Base-by-base conservation (phyloP, 2,797 vertebrate species). In the Prunella strophiata region DNA sequence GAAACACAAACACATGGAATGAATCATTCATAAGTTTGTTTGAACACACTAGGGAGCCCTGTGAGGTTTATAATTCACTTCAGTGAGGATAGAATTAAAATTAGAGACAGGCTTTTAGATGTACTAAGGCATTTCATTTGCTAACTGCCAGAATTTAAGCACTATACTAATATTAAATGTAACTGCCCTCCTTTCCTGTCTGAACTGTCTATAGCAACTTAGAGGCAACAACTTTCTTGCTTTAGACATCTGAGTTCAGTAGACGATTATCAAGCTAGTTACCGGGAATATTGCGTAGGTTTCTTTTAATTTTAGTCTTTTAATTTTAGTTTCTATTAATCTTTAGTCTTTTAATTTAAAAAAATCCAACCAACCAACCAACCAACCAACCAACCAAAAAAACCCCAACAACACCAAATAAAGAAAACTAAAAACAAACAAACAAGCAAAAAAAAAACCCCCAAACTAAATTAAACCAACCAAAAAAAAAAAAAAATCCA, bases 11-110 rank as follows among this genome's bases (percentile, higher is more conserved):
- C 30, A 66, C 55, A 61, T 4, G 51, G 40, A 83, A 74, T 82
- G 67, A 86, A 92, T 89, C 20, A 85, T 78, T 76, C n/a, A 34
- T 91, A 77, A 70, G 52, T 85, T 85, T 82, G 34, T 73, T 73
- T 59, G 52, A 92, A 81, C 22, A 63, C 84, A 65, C 14, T 71
- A 59, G 54, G 73, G 34, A 92, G 20, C 13, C 34, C 27, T 78
- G 20, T 25, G 17, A 74, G 7, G 13, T 71, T 90, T 93, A 32
- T 55, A 83, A 83, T 88, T 77, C 36, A 27, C 57, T 80, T 80
- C 21, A 62, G 11, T 34, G 15, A 77, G 26, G 11, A 50, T 13
- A 51, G 38, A 80, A 88, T 84, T 88, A 83, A 88, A 90, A 77
- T n/a, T 29, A 63, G 27, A 36, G n/a, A 59, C 19, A 83, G 80